phyloP scores from a whole-genome alignment of 2,113 vertebrate species.

The Grammomys surdaster region DNA sequence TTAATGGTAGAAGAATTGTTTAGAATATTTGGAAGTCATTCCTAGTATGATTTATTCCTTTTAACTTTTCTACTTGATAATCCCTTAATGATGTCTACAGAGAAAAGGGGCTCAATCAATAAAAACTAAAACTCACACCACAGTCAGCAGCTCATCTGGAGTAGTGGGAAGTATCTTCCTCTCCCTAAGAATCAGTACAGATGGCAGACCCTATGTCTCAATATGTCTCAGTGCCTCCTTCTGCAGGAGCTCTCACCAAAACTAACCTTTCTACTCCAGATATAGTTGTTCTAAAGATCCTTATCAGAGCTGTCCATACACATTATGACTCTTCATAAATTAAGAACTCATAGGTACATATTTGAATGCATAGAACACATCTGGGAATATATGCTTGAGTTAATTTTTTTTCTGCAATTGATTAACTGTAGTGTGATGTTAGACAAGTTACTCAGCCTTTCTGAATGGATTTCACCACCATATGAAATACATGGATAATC shows the following conservation, averaged over 20 bases:
- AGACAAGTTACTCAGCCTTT: constrained; percentile 25
- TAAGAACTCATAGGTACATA: not conserved
- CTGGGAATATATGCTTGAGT: not conserved
- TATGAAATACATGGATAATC: not conserved
- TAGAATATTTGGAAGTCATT: constrained; percentile 28
- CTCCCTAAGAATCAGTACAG: too few species aligned
- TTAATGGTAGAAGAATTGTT: constrained; percentile 38
- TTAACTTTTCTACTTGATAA: not conserved
- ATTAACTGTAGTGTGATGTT: not conserved
- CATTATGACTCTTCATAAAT: not conserved
- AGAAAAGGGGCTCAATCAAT: constrained; percentile 2
- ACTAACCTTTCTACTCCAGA: not conserved
- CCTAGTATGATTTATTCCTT: not conserved
- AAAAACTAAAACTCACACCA: not conserved
- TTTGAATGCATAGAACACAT: not conserved
- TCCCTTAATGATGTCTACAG: constrained; percentile 3
- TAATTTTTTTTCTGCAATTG: not conserved
- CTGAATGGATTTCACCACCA: constrained; percentile 55
- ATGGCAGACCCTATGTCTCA: not conserved
- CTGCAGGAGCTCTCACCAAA: not conserved
- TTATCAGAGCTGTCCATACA: not conserved
- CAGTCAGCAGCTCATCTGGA: not conserved
- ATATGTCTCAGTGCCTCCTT: not conserved
- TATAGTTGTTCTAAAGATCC: not conserved
- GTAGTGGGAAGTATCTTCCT: not conserved